Percentiles rank a stretch among this genome's conserved stretches.
phyloP scores from a whole-genome alignment of 1,140 invertebrate species.

The Heliconius hermathena region DNA sequence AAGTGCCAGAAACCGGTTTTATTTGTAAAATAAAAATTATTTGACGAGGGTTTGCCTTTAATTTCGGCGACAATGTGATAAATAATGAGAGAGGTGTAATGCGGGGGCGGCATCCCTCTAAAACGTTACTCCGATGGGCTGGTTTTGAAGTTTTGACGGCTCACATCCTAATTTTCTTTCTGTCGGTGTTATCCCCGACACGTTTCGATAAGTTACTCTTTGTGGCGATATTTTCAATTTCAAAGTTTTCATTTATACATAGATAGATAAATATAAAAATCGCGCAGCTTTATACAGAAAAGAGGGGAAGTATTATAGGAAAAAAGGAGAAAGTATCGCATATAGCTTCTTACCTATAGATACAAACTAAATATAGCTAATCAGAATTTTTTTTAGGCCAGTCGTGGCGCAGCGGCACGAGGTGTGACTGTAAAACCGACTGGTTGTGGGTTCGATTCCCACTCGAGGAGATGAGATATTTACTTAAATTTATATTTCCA shows the following conservation, averaged over 20 bases:
- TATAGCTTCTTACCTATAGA: background rate
- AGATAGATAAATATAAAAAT: background rate
- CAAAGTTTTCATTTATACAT: conserved; percentile 29
- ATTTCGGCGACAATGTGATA: conserved; percentile 80
- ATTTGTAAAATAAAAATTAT: conserved; percentile 80
- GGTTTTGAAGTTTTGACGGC: conserved; percentile 77
- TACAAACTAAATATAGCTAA: background rate
- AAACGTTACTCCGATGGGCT: conserved; percentile 65
- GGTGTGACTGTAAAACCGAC: too few species aligned
- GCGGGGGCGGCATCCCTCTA: conserved; percentile 75
- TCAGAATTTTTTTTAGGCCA: too few species aligned
- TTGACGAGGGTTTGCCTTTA: conserved; percentile 80
- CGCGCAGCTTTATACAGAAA: background rate
- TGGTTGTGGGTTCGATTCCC: too few species aligned
- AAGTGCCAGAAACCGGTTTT: conserved; percentile 74
- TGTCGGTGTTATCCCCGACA: conserved; percentile 55
- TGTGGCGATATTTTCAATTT: conserved; percentile 64
- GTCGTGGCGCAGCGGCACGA: too few species aligned
- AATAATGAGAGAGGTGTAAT: conserved; percentile 80
- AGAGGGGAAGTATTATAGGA: conserved; percentile 13
- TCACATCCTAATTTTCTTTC: conserved; percentile 79
- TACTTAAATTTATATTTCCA: too few species aligned
- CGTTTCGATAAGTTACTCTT: conserved; percentile 66
- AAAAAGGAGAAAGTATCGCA: background rate
- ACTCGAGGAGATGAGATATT: too few species aligned